Conservation (phyloP, 2,888 invertebrate species). For the Leucania comma region DNA sequence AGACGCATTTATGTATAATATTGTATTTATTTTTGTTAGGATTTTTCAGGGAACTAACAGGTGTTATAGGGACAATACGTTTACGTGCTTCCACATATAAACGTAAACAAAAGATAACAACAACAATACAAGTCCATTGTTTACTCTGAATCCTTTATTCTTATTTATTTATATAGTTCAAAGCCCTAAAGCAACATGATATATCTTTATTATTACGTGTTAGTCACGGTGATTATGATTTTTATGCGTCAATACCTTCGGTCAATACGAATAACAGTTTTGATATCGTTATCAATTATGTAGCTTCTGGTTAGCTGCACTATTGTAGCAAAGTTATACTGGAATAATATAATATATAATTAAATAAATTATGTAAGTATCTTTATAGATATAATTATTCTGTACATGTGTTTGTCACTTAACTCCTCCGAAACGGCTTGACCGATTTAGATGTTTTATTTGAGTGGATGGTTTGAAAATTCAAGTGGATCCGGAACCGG, state of each 20-base stretch:
- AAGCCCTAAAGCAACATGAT: constrained; percentile 11
- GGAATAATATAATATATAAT: too few species aligned
- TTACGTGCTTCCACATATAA: constrained; percentile 3
- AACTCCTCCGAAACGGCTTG: too few species aligned
- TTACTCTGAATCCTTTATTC: background rate
- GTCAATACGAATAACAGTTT: constrained; percentile 1
- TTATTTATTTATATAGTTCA: constrained; percentile 27
- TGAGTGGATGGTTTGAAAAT: too few species aligned
- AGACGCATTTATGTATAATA: too few species aligned
- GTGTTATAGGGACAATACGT: constrained; percentile 10
- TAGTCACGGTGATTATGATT: constrained; percentile 21
- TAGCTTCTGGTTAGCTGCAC: background rate
- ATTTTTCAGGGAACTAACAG: constrained; percentile 16
- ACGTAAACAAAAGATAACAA: constrained; percentile 4
- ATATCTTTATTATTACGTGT: constrained; percentile 1
- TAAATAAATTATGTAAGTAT: too few species aligned
- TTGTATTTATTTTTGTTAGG: too few species aligned
- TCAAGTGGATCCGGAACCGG: too few species aligned
- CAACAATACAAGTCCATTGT: constrained; percentile 20
- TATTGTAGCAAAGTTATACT: constrained; percentile 1
- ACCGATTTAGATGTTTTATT: too few species aligned
- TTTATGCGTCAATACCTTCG: constrained; percentile 23
- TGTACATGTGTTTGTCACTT: too few species aligned
- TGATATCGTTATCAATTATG: constrained; percentile 30
- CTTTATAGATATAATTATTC: too few species aligned